A percentile compares a stretch with the other conserved stretches of the same genome.
phyloP scores from a whole-genome alignment of 2,797 vertebrate species.

The Tiaroga cobitis region DNA sequence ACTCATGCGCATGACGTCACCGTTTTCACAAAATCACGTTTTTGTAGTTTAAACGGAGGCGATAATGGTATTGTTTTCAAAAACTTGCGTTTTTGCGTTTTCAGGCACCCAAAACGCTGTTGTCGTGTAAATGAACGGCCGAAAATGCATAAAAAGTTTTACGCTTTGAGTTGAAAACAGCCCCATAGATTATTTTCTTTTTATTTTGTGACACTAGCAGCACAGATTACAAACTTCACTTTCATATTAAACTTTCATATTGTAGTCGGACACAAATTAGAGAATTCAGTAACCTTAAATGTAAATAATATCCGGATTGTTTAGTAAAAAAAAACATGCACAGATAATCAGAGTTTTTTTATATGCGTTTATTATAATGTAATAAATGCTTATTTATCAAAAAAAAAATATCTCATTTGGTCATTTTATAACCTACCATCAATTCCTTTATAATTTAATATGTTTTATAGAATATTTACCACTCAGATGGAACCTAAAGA shows the following conservation, averaged over 20 bases:
- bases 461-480: neutral
- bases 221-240: neutral
- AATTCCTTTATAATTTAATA: neutral
- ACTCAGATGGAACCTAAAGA: neutral
- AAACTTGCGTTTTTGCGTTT: too few species aligned
- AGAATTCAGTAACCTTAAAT: neutral
- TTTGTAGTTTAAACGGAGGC: neutral
- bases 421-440: neutral
- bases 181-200: neutral
- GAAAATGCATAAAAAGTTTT: neutral
- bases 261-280: neutral
- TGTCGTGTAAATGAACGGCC: neutral
- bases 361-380: neutral
- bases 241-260: neutral
- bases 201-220: neutral
- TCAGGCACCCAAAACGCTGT: neutral
- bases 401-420: neutral
- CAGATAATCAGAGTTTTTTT: neutral
- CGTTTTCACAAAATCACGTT: neutral
- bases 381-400: too few species aligned
- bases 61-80: neutral
- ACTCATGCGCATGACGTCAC: neutral
- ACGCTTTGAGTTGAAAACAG: neutral
- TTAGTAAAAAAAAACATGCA: neutral
- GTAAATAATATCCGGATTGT: neutral